Evolutionary conservation across 1,140 invertebrate genomes (phyloP).

Genomic region (Lordiphosa collinella): DNA sequence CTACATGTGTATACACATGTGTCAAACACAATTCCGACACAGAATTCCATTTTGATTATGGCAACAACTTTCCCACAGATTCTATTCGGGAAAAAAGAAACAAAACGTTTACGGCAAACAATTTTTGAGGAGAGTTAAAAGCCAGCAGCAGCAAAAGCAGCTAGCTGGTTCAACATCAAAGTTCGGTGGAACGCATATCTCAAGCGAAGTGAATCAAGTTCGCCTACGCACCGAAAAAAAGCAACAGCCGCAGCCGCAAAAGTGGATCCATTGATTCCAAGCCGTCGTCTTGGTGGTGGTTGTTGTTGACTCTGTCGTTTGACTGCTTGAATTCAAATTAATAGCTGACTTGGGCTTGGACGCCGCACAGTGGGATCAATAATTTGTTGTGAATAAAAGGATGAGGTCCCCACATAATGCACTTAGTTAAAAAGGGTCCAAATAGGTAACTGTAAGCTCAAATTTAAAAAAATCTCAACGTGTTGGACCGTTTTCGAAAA

Average conservation of each 20-base stretch:
- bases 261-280: constrained; percentile 76
- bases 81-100: constrained; percentile 35
- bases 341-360: constrained; percentile 51
- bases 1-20: constrained; percentile 60
- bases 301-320: constrained; percentile 59
- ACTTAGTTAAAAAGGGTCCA: too few relatives aligned
- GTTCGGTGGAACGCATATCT: constrained; percentile 76
- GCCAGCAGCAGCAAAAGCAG: constrained; percentile 13
- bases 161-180: constrained; percentile 67
- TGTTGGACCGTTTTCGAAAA: too few relatives aligned
- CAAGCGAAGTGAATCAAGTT: constrained; percentile 64
- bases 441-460: too few relatives aligned
- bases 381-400: too few relatives aligned
- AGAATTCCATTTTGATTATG: constrained; percentile 71
- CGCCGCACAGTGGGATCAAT: constrained; percentile 19
- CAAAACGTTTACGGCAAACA: constrained; percentile 64
- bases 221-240: constrained; percentile 67
- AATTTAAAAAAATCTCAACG: too few relatives aligned
- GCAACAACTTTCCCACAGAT: constrained; percentile 73
- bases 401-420: too few relatives aligned
- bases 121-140: constrained; percentile 37
- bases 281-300: constrained; percentile 23
- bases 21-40: constrained; percentile 56
- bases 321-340: constrained; percentile 77
- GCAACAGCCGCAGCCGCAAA: constrained; percentile 50